Percentiles rank a stretch among this genome's conserved stretches.
Conservation (phyloP, 35 echinoderm and acorn worm species). For the Diadema setosum region DNA sequence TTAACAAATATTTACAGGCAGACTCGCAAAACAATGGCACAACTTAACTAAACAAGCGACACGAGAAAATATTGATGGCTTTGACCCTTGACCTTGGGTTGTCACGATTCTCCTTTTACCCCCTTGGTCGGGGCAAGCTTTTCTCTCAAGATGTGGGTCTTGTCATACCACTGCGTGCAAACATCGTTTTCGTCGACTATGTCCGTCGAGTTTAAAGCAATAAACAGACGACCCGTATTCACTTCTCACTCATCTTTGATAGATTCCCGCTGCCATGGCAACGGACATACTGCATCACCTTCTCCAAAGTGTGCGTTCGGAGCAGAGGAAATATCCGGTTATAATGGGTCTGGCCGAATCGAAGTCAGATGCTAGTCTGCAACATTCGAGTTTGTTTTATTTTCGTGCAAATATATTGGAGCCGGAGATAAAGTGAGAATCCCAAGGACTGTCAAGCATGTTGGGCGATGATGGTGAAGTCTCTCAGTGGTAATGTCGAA, state of each 20-base stretch:
- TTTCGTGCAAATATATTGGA: no score
- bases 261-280: conserved; percentile 3
- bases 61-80: conserved; percentile 18
- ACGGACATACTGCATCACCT: no score
- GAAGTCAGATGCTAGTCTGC: no score
- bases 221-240: background rate
- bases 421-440: no score
- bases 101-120: background rate
- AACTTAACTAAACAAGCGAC: conserved; percentile 26
- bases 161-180: background rate
- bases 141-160: background rate
- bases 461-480: no score
- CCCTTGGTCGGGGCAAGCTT: background rate
- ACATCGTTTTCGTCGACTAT: background rate
- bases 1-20: conserved; percentile 14
- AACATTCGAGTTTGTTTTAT: no score
- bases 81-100: background rate
- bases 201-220: conserved; percentile 13
- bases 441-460: no score
- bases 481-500: no score
- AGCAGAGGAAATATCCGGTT: no score
- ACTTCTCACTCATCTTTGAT: conserved; percentile 4
- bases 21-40: conserved; percentile 6
- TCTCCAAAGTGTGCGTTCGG: no score
- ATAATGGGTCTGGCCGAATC: no score